phyloP scores from a whole-genome alignment of 2,113 vertebrate genomes.

The Girardinichthys multiradiatus region DNA sequence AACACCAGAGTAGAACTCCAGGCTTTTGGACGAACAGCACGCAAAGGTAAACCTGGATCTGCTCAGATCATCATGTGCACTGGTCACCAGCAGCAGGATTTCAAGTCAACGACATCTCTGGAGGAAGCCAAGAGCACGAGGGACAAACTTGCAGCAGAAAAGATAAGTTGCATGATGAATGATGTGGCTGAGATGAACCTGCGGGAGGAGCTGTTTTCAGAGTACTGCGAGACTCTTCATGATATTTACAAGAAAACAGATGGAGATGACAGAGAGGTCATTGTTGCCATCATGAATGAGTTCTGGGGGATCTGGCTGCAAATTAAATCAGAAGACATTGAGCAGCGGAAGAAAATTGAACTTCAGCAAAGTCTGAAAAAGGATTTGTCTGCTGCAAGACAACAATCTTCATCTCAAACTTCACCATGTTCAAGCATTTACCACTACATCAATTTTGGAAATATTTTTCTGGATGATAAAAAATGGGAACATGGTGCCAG shows the following conservation, averaged over 20 bases:
- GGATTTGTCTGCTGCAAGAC: slow-evolving; percentile 19
- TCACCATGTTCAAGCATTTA: slow-evolving; percentile 27
- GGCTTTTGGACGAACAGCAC: slow-evolving; percentile 38
- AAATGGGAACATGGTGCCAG: not conserved
- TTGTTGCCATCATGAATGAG: slow-evolving; percentile 31
- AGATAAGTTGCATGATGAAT: slow-evolving; percentile 18
- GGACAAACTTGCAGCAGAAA: slow-evolving; percentile 17
- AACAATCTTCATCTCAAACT: not conserved
- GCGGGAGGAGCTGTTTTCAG: slow-evolving; percentile 35
- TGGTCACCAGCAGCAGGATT: slow-evolving; percentile 18
- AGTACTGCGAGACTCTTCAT: slow-evolving; percentile 29
- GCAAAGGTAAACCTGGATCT: slow-evolving; percentile 49
- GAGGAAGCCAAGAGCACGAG: slow-evolving; percentile 25
- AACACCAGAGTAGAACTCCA: slow-evolving; percentile 42
- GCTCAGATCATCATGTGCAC: slow-evolving; percentile 17
- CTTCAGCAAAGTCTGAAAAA: slow-evolving; percentile 12
- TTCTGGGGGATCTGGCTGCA: slow-evolving; percentile 41
- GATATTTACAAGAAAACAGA: slow-evolving; percentile 17
- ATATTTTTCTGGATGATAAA: slow-evolving; percentile 4
- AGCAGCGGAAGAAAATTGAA: slow-evolving; percentile 11
- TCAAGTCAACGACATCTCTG: slow-evolving; percentile 23
- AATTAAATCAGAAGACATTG: slow-evolving; percentile 29
- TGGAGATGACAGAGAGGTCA: slow-evolving; percentile 11
- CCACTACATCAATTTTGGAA: slow-evolving; percentile 45
- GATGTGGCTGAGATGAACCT: slow-evolving; percentile 38